Evolutionary conservation across 2,888 invertebrate genomes (phyloP).

Genomic region (Synanthedon formicaeformis): DNA sequence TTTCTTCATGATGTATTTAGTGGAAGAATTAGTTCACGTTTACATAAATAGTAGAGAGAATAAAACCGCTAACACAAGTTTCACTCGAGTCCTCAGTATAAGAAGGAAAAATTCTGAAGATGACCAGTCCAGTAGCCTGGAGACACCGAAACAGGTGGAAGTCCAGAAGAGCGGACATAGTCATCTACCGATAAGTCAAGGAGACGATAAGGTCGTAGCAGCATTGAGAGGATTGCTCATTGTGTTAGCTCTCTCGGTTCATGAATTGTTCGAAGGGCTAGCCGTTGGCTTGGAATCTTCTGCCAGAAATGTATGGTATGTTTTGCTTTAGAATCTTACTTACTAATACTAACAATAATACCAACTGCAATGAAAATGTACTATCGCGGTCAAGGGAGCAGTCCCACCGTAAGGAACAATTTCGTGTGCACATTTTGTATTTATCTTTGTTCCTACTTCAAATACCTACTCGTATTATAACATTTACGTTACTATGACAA

Average conservation of each 20-base stretch:
- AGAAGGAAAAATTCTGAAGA: slow-evolving; percentile 41
- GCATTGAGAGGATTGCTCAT: slow-evolving; percentile 79
- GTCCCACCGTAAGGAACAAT: no score
- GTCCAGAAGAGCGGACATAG: slow-evolving; percentile 24
- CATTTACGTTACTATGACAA: no score
- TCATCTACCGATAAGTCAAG: slow-evolving; percentile 27
- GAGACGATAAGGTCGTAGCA: slow-evolving; percentile 53
- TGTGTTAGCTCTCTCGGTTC: slow-evolving; percentile 79
- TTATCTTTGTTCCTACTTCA: no score
- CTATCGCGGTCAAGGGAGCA: no score
- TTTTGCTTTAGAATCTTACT: no score
- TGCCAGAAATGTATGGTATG: slow-evolving; percentile 49
- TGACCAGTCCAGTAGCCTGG: not conserved
- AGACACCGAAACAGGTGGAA: slow-evolving; percentile 4
- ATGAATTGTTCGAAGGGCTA: slow-evolving; percentile 88
- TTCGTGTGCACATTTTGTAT: no score
- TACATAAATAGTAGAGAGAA: slow-evolving; percentile 72
- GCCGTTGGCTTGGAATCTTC: slow-evolving; percentile 83
- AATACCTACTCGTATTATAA: no score
- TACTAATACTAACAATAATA: no score
- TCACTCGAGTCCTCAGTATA: slow-evolving; percentile 45
- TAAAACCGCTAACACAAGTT: slow-evolving; percentile 31
- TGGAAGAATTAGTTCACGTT: slow-evolving; percentile 82
- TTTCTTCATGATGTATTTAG: slow-evolving; percentile 81
- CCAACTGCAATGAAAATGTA: no score